Conservation (phyloP, 2,113 vertebrate species). For the Rhombomys opimus region DNA sequence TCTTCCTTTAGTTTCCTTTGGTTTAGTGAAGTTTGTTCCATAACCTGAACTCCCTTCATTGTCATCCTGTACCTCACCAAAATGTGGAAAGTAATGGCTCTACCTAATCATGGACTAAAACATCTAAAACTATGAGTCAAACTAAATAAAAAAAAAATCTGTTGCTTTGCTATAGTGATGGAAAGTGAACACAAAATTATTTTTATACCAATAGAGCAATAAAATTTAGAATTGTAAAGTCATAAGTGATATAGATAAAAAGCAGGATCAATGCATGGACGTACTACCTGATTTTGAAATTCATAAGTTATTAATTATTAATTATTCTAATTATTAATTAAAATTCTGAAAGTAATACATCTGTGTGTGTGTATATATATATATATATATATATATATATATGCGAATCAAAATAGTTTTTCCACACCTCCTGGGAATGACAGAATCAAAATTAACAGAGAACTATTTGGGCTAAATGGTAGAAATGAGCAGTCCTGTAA, state of each 20-base stretch:
- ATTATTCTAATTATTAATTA: neutral
- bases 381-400: neutral
- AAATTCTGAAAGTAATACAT: conserved; percentile 14
- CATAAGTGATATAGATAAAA: neutral
- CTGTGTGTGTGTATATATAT: neutral
- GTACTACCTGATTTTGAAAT: neutral
- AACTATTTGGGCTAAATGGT: neutral
- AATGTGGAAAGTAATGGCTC: neutral
- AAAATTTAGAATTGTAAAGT: conserved; percentile 4
- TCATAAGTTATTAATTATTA: neutral
- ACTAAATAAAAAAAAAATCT: neutral
- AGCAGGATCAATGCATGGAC: neutral
- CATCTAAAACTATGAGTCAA: neutral
- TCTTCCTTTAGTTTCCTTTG: neutral
- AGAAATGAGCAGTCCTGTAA: neutral
- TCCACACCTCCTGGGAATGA: neutral
- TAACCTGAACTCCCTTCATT: neutral
- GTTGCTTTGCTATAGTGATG: neutral
- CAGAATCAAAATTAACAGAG: conserved; percentile 6
- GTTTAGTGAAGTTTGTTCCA: neutral
- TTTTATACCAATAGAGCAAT: conserved; percentile 21
- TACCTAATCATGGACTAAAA: no score
- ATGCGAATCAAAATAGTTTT: neutral
- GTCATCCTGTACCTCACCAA: neutral
- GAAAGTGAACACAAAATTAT: neutral